Evolutionary conservation across 1,140 invertebrate species (phyloP), one percentile per base, ranked within the genome.

Genomic region (Drosophila micromelanica): DNA sequence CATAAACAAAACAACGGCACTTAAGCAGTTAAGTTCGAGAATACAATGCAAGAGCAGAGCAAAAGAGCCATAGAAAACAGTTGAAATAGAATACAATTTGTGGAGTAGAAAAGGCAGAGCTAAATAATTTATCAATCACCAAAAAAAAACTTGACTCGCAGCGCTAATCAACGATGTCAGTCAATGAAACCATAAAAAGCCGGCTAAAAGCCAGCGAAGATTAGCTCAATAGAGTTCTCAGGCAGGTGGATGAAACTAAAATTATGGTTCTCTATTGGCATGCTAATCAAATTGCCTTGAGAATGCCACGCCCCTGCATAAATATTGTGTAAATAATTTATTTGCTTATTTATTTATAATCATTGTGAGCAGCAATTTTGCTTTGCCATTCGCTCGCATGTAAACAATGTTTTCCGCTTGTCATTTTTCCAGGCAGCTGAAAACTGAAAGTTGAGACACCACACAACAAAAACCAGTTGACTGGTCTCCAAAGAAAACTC

Each of bases 371-470:
- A 30, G 12, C 27, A 64, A 57, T 45, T 72, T 40, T 35, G 32
- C 9, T 35, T 55, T 15, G 51, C 17, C 52, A 51, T 13, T 35
- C 35, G 51, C 51, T 54, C 51, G 56, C 38, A 40, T 56, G 64
- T 69, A 62, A 73, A 69, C 71, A 73, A 62, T 57, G 57, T 70
- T 74, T 74, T 70, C 67, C 72, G 67, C 70, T 73, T 46, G 69
- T 72, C 69, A 72, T 52, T 72, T 65, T 72, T 54, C 45, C 23
- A 4, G 20, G 17, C 20, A 42, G 40, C 38, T 52, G 27, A 70
- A 72, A 74, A 74, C 46, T 70, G 72, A 74, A 74, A 74, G 71
- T 71, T 56, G 68, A 70, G 42, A 30, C 17, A 15, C 23, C 30
- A 13, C 20, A 43, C 11, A 40, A n/a, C 11, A 1, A 30, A 64